Evolutionary conservation across 2,888 invertebrate species (phyloP).

Genomic region (Campoletis raptor): DNA sequence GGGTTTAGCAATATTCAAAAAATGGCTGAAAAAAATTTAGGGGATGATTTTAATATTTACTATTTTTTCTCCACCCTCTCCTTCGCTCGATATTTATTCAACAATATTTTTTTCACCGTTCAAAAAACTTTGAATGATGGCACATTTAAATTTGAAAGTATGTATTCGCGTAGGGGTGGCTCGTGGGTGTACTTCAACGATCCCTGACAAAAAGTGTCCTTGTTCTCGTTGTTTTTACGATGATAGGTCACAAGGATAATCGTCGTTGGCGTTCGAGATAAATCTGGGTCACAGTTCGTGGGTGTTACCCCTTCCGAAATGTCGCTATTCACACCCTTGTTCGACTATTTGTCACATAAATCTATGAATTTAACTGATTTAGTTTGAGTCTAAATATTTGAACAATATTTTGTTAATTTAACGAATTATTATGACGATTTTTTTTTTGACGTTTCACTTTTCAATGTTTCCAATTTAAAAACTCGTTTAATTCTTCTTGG

Average conservation of each 20-base stretch:
- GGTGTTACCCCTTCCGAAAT: not conserved
- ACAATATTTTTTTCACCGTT: not conserved
- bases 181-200: not conserved
- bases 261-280: constrained; percentile 32
- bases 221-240: constrained; percentile 31
- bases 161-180: not conserved
- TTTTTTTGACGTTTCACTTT: not conserved
- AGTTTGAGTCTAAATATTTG: not conserved
- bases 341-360: not conserved
- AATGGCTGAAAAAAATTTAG: not conserved
- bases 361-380: not conserved
- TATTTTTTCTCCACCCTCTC: not conserved
- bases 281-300: constrained; percentile 49
- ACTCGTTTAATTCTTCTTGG: not conserved
- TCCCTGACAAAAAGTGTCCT: constrained; percentile 25
- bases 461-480: not conserved
- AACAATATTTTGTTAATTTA: not conserved
- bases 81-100: not conserved
- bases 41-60: not conserved
- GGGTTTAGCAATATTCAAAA: not conserved
- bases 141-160: not conserved
- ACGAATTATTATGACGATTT: not conserved
- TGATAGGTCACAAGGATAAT: constrained; percentile 1
- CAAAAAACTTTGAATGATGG: not conserved
- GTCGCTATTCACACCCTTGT: constrained; percentile 5